Percentiles rank a stretch among this genome's conserved stretches.
phyloP scores from a whole-genome alignment of 2,797 vertebrate species.

The Fundulus diaphanus region DNA sequence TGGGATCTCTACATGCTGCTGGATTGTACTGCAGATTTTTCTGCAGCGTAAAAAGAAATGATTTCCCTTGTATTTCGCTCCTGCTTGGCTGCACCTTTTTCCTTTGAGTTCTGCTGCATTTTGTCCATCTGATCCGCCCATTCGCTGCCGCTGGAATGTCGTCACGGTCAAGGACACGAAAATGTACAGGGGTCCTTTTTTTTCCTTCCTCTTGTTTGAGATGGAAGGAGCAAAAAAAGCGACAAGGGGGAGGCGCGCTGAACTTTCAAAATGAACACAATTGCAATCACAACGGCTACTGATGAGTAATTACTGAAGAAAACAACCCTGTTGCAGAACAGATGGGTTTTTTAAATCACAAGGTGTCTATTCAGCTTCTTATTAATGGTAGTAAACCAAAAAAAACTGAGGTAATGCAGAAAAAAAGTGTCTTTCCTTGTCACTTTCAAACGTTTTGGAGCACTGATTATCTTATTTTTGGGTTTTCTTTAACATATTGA shows the following conservation, averaged over 20 bases:
- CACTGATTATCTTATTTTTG: conserved; percentile 1
- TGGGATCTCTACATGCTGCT: conserved; percentile 16
- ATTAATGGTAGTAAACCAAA: conserved; percentile 35
- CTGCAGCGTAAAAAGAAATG: background rate
- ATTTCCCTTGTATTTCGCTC: background rate
- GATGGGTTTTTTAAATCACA: background rate
- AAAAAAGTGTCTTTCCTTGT: conserved; percentile 63
- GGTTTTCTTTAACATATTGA: conserved; percentile 23
- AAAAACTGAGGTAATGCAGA: conserved; percentile 73
- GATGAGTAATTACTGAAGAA: background rate
- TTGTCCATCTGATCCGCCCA: conserved; percentile 18
- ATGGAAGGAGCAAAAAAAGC: conserved; percentile 42
- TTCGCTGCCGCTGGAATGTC: conserved; percentile 52
- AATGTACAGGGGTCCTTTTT: conserved; percentile 29
- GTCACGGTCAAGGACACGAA: conserved; percentile 21
- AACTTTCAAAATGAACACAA: no score
- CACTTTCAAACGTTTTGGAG: conserved; percentile 30
- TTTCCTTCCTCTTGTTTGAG: background rate
- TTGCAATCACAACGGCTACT: background rate
- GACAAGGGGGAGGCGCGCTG: background rate
- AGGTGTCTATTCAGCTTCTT: conserved; percentile 10
- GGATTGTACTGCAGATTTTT: background rate
- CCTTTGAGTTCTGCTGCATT: conserved; percentile 4
- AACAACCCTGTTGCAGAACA: conserved; percentile 25
- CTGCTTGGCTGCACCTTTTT: conserved; percentile 15